Evolutionary conservation across 2,888 invertebrate genomes (phyloP), one percentile per base, ranked within the genome.

Genomic region (Stomorhina lunata): DNA sequence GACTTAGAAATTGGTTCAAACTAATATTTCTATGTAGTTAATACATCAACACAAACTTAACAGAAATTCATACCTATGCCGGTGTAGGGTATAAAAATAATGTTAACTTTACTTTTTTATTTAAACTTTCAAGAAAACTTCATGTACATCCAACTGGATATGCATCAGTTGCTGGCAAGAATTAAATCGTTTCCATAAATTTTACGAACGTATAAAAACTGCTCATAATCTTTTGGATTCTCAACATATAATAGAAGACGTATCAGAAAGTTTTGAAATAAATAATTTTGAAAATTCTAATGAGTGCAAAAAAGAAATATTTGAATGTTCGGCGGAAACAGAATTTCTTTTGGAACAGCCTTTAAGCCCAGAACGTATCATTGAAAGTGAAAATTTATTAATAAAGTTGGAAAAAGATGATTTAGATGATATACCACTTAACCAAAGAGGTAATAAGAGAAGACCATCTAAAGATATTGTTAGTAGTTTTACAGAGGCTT

Each of bases 151-250:
- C 10, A 29, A 22, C 2, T 80, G 84, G 12, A 81, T 89, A 3
- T 89, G 89, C 43, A 71, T 69, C 10, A 71, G 80, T 0, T 89
- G 89, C 68, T 89, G 89, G 88, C 72, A 86, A 4, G 84, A 78
- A 22, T 84, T 89, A 2, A 80, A 82, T 3, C 83, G 71, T 17
- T 89, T 89, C 40, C 86, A 88, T 68, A 80, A 83, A 29, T 87
- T 89, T 55, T 87, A 89, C 61, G 80, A 86, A 15, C 86, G 87
- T 83, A 71, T 85, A 81, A 87, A 85, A 12, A 85, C 87, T 20
- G 76, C 86, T 5, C 85, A 87, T 2, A 85, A 86, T 78, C 83
- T 50, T 4, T 63, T 84, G 15, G 78, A 68, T 12, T 80, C 85
- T 15, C 76, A 81, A 2, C 71, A 65, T 0, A 86, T 86, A 34